These are phyloP conservation scores for Scomberomorus guttatus DNA, from an alignment of 2,797 vertebrate genomes.

Conservation along the genomic window DNA sequence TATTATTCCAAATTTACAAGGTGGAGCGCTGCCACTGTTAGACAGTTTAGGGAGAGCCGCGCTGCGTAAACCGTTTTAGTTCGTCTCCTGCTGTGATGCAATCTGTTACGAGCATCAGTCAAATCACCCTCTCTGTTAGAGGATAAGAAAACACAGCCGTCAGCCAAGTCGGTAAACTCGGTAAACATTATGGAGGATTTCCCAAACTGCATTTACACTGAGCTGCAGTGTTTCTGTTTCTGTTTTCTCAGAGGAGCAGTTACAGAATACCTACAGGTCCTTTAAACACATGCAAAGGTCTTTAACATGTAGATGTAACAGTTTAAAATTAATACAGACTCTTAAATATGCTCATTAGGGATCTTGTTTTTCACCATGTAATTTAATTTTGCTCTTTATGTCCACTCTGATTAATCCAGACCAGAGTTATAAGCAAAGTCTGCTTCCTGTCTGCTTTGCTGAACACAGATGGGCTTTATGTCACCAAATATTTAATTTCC, in stretches of 20 bases:
- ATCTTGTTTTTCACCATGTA: not conserved
- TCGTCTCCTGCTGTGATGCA: constrained; percentile 75
- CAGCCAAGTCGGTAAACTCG: constrained; percentile 71
- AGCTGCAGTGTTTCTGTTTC: constrained; percentile 7
- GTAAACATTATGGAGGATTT: constrained; percentile 71
- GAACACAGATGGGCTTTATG: constrained; percentile 41
- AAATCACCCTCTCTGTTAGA: constrained; percentile 71
- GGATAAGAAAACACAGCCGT: constrained; percentile 69
- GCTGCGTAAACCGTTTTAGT: constrained; percentile 70
- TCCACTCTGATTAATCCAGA: constrained; percentile 42
- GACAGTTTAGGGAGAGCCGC: constrained; percentile 76
- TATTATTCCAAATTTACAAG: constrained; percentile 76
- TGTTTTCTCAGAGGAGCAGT: not conserved
- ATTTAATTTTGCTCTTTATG: constrained; percentile 9
- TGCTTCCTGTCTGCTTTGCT: constrained; percentile 43
- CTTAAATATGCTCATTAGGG: not conserved
- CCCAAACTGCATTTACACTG: constrained; percentile 62
- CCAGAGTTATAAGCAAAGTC: constrained; percentile 29
- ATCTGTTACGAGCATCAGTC: constrained; percentile 78
- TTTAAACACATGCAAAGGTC: not conserved
- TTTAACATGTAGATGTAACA: not conserved
- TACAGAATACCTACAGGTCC: constrained; percentile 16
- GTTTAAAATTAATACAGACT: not conserved
- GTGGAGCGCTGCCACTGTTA: constrained; percentile 77
- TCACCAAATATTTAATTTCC: constrained; percentile 54